Conservation (phyloP, 1,140 invertebrate genomes). For the Galleria mellonella region DNA sequence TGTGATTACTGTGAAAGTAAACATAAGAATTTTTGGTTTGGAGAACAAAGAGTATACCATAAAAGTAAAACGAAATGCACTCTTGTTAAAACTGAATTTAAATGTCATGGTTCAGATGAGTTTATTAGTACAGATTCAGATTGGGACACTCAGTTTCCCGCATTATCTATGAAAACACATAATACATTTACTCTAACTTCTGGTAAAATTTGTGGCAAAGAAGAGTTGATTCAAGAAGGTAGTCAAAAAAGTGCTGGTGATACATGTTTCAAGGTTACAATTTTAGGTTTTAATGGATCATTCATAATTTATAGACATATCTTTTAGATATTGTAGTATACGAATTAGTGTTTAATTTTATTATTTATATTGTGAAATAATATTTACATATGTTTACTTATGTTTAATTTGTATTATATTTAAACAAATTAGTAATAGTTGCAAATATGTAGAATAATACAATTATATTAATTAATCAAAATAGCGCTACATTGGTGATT, state of each 20-base stretch:
- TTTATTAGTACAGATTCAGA: conserved; percentile 55
- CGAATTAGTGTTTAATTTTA: conserved; percentile 5
- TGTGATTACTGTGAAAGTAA: conserved; percentile 33
- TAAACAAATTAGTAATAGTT: too few species aligned
- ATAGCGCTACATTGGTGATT: too few species aligned
- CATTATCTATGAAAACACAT: conserved; percentile 52
- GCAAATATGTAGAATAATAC: too few species aligned
- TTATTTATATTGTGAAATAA: too few species aligned
- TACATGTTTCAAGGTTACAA: conserved; percentile 46
- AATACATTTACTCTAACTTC: conserved; percentile 58
- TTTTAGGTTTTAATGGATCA: neutral
- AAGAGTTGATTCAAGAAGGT: conserved; percentile 30
- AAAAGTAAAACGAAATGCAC: conserved; percentile 40
- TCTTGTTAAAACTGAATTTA: conserved; percentile 21
- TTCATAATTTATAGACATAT: too few species aligned
- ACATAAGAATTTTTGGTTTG: conserved; percentile 43
- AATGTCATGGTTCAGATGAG: conserved; percentile 45
- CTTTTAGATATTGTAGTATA: too few species aligned
- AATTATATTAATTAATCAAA: too few species aligned
- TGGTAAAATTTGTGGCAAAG: conserved; percentile 40
- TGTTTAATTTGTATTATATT: too few species aligned
- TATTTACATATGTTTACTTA: too few species aligned
- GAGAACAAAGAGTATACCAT: conserved; percentile 54
- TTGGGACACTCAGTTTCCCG: conserved; percentile 62
- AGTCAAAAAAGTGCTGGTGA: conserved; percentile 57